These are phyloP conservation scores for Brienomyrus longianalis DNA, from an alignment of 2,113 vertebrate species.

Conservation along the genomic window DNA sequence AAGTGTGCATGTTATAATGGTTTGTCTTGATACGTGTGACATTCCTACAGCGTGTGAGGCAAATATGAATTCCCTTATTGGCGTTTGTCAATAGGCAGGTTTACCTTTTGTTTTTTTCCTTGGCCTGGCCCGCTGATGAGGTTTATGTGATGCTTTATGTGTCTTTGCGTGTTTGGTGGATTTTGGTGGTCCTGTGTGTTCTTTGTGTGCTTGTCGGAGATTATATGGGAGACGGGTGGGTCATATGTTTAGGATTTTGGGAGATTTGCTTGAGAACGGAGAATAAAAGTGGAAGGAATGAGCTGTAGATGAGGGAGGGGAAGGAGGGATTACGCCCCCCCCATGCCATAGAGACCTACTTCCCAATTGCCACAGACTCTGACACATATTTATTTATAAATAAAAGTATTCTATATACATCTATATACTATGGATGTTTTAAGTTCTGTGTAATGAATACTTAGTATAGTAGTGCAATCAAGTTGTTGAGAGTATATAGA, in stretches of 20 bases:
- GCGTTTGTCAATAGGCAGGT: neutral
- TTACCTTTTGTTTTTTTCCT: neutral
- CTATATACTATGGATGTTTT: neutral
- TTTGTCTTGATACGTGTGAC: neutral
- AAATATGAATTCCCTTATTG: neutral
- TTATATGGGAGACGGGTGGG: constrained; percentile 34
- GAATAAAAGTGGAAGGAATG: constrained; percentile 26
- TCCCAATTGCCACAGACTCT: neutral
- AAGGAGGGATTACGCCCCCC: neutral
- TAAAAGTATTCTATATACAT: neutral
- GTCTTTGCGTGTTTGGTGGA: neutral
- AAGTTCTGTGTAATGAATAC: neutral
- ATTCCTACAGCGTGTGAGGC: neutral
- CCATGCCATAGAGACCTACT: neutral
- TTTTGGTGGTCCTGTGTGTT: neutral
- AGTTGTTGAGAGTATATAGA: neutral
- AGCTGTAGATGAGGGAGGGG: neutral
- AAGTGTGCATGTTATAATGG: neutral
- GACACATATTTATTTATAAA: neutral
- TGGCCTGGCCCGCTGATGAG: too few relatives aligned
- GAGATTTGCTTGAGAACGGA: constrained; percentile 51
- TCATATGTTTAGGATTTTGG: constrained; percentile 60
- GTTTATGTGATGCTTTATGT: neutral
- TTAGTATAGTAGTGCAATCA: neutral
- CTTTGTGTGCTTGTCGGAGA: constrained; percentile 40